Conservation (phyloP, 2,113 vertebrate species). For the Heterotilapia buettikoferi region DNA sequence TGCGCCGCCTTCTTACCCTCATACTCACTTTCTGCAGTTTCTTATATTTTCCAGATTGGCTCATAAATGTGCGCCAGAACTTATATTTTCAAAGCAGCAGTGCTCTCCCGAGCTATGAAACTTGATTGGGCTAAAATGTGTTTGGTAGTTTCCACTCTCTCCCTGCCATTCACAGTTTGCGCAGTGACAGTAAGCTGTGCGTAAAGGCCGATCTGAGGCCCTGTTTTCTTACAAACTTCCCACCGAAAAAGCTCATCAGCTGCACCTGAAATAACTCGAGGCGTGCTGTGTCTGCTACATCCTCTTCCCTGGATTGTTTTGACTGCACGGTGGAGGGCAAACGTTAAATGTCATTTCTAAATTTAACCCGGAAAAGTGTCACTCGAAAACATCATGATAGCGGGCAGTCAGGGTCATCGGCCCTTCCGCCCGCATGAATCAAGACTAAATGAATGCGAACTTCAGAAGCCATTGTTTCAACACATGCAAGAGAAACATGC, state of each 20-base stretch:
- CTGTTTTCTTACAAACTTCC: constrained; percentile 28
- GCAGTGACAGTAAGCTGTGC: neutral
- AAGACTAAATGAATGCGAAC: constrained; percentile 48
- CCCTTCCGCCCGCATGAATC: constrained; percentile 67
- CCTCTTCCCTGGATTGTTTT: constrained; percentile 81
- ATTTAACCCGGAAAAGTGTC: constrained; percentile 80
- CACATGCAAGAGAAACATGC: constrained; percentile 30
- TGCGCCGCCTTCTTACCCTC: neutral
- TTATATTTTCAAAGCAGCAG: neutral
- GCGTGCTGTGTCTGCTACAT: constrained; percentile 64
- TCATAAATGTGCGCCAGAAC: neutral
- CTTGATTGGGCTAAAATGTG: neutral
- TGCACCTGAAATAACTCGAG: constrained; percentile 71
- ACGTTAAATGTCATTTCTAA: constrained; percentile 72
- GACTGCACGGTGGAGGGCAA: constrained; percentile 71
- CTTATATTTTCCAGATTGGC: neutral
- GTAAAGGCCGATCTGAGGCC: constrained; percentile 13
- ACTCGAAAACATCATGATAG: constrained; percentile 75
- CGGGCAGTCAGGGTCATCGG: constrained; percentile 68
- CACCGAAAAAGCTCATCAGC: constrained; percentile 46
- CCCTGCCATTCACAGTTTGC: neutral
- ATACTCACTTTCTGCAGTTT: neutral
- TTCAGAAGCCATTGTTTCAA: constrained; percentile 62
- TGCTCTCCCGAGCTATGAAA: neutral
- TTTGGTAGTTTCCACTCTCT: neutral